Base-by-base conservation (phyloP, 2,113 vertebrate species). In the Atherinomorus stipes region DNA sequence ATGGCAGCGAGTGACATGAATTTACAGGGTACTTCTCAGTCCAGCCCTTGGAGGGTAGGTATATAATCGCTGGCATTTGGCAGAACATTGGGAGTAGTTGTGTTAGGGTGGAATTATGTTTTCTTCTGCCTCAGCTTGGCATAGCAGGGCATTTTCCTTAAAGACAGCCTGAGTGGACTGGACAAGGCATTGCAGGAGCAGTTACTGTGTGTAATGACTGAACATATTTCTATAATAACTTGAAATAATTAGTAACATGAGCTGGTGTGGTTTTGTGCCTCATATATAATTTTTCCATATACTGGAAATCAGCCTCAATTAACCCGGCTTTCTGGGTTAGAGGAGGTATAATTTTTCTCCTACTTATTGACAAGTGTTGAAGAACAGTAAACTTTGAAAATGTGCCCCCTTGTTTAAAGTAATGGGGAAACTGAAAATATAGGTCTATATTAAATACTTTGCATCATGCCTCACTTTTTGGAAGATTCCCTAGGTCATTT, bases 11-110 rank as follows among this genome's bases (percentile, higher is more conserved):
- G 49, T 71, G 54, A 76, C 13, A 44, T 64, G 71, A 79, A 85
- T 68, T 78, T 64, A 54, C 10, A 77, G 82, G 57, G 64, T 74
- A 49, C 56, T 26, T 80, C 76, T 67, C 1, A 61, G 70, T 77
- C 65, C 72, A 84, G 68, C 66, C 58, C 63, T 74, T 60, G 77
- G 84, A 84, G 81, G 68, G 60, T 74, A 81, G 79, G 78, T 78
- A 76, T 85, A 81, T 85, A 88, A 86, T 87, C 78, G 68, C 74
- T 85, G 83, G 84, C 78, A 80, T 81, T 88, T 90, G 90, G 88
- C 86, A 88, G 83, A 78, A 84, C 78, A 78, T 74, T 64, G 78
- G 67, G 67, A 87, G 77, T 53, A 84, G 71, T 60, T 85, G 81
- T 88, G 84, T 84, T 83, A 59, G 73, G 81, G 51, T 79, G 82